These are phyloP conservation scores for Elachura formosa DNA, from an alignment of 2,113 vertebrate genomes.

Conservation along the genomic window DNA sequence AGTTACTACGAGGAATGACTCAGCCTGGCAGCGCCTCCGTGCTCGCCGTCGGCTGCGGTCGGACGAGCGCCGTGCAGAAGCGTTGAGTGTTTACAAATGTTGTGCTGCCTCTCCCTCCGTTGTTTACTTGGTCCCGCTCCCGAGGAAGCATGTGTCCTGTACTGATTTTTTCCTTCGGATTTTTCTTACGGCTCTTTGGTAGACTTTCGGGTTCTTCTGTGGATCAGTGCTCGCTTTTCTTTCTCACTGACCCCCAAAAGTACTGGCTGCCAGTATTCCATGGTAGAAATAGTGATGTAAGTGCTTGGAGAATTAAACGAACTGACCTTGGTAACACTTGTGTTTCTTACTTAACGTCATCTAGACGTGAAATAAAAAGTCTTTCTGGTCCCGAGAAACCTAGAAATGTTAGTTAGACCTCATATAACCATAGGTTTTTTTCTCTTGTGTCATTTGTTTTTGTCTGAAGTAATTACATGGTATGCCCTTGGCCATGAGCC, in stretches of 20 bases:
- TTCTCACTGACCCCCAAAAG: not conserved
- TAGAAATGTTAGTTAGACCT: not conserved
- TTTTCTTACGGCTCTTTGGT: not conserved
- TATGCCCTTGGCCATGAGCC: not conserved
- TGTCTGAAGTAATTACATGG: not conserved
- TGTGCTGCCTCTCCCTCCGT: not conserved
- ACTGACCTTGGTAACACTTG: fast-evolving
- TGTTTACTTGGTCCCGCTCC: not conserved
- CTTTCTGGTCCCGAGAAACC: fast-evolving
- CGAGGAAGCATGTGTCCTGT: not conserved
- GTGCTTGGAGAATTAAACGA: not conserved
- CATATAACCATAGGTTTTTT: not conserved
- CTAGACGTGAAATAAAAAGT: not conserved
- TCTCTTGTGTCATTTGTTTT: not conserved
- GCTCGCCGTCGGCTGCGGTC: not conserved
- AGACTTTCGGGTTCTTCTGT: not conserved
- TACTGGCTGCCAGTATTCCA: not conserved
- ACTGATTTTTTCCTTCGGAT: not conserved
- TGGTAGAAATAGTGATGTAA: not conserved
- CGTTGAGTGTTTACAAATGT: not conserved
- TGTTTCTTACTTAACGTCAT: not conserved
- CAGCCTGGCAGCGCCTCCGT: constrained; percentile 44
- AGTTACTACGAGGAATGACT: constrained; percentile 61
- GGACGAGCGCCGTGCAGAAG: not conserved
- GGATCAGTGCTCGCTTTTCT: not conserved